phyloP scores from a whole-genome alignment of 2,888 invertebrate species.

The Drosophila affinis region DNA sequence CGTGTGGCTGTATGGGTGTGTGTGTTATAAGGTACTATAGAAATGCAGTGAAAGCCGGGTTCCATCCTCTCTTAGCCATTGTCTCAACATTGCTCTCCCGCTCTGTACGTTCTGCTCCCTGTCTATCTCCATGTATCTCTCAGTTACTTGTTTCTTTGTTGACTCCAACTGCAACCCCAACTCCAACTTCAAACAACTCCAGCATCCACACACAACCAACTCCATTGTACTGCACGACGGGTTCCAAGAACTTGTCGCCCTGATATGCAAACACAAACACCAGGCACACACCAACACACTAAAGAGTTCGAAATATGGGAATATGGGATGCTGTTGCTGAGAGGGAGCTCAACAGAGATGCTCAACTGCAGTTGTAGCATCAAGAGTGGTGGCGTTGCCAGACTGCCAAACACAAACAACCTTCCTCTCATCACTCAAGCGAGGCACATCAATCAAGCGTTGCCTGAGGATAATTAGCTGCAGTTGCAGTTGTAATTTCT shows the following conservation, averaged over 20 bases:
- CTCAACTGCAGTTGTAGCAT: neutral
- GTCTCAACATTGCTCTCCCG: slow-evolving; percentile 23
- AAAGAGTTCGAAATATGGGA: slow-evolving; percentile 33
- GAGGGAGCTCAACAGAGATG: neutral
- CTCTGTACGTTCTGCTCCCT: neutral
- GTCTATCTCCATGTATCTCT: neutral
- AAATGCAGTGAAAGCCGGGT: slow-evolving; percentile 33
- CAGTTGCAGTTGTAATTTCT: neutral
- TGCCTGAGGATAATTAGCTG: neutral
- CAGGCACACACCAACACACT: slow-evolving; percentile 2
- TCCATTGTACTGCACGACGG: slow-evolving; percentile 35
- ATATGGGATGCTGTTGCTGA: slow-evolving; percentile 4
- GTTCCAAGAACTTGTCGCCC: slow-evolving; percentile 41
- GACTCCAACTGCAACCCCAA: slow-evolving; percentile 11
- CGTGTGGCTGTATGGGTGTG: neutral
- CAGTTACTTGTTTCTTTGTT: slow-evolving; percentile 1
- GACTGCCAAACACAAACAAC: neutral
- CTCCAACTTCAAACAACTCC: slow-evolving; percentile 20
- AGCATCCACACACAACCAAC: slow-evolving; percentile 28
- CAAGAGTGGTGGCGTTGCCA: neutral
- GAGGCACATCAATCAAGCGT: neutral
- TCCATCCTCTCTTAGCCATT: slow-evolving; percentile 10
- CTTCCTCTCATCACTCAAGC: neutral
- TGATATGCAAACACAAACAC: slow-evolving; percentile 12
- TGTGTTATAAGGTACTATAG: slow-evolving; percentile 4